Conservation (phyloP, 2,797 vertebrate species). For the Sarcophilus harrisii region DNA sequence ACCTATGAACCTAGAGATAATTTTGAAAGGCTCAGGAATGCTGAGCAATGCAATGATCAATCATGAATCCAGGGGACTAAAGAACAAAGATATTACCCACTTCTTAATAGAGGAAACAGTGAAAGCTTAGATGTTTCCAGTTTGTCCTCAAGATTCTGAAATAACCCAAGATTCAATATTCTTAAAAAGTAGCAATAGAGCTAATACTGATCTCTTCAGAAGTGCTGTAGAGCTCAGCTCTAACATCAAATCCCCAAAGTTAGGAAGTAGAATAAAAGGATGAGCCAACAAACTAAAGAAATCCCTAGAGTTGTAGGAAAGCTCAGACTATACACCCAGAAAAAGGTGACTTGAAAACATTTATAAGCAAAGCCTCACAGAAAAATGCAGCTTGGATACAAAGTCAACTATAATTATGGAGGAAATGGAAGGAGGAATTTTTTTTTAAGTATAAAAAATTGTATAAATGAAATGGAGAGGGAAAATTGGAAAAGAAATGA, state of each 20-base stretch:
- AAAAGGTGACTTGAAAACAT: neutral
- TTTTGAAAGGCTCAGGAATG: too few species aligned
- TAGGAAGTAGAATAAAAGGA: neutral
- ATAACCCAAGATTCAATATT: neutral
- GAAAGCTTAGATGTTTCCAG: neutral
- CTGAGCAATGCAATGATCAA: too few species aligned
- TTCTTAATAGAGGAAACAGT: neutral
- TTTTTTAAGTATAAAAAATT: neutral
- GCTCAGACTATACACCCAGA: neutral
- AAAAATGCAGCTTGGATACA: neutral
- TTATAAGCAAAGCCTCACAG: neutral
- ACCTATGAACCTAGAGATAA: neutral
- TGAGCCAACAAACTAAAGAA: neutral
- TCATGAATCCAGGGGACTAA: too few species aligned
- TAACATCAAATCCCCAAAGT: neutral
- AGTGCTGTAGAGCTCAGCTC: neutral
- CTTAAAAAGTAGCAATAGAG: neutral
- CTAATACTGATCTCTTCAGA: neutral
- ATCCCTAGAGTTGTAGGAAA: neutral
- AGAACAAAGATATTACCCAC: neutral
- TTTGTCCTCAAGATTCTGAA: neutral
- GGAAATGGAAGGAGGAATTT: neutral
- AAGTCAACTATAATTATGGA: neutral
- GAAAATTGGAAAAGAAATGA: neutral
- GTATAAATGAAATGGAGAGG: neutral